These are phyloP conservation scores for Callopanchax toddi DNA, from an alignment of 2,113 vertebrate species.

Conservation along the genomic window DNA sequence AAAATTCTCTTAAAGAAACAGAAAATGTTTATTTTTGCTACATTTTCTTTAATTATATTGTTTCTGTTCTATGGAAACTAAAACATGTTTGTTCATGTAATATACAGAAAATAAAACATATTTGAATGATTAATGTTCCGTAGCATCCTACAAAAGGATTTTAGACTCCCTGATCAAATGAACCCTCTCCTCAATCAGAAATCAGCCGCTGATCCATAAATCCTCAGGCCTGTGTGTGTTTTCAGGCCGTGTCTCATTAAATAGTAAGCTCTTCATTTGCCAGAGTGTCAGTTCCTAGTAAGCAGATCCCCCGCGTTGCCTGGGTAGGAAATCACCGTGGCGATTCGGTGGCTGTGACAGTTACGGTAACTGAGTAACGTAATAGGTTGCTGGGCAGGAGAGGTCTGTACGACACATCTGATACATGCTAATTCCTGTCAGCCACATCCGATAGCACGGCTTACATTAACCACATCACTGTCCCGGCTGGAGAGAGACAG, in stretches of 20 bases:
- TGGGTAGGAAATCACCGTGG: conserved; percentile 66
- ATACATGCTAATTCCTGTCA: conserved; percentile 80
- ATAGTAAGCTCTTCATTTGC: conserved; percentile 74
- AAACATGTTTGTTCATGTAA: too few relatives aligned
- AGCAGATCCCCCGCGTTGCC: conserved; percentile 66
- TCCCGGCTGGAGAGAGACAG: conserved; percentile 30
- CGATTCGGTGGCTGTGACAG: conserved; percentile 62
- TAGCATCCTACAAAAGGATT: neutral
- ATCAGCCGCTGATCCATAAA: conserved; percentile 60
- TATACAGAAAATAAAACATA: neutral
- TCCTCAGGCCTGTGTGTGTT: conserved; percentile 34
- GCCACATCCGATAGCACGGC: conserved; percentile 70
- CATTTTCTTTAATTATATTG: too few relatives aligned
- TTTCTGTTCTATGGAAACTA: too few relatives aligned
- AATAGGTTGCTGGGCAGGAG: conserved; percentile 67
- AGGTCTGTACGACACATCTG: conserved; percentile 77
- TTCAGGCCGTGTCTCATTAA: conserved; percentile 71
- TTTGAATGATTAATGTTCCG: neutral
- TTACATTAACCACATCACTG: conserved; percentile 51
- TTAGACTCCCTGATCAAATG: too few relatives aligned
- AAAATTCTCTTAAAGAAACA: too few relatives aligned
- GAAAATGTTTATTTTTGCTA: too few relatives aligned
- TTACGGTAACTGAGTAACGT: conserved; percentile 78
- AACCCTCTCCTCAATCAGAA: conserved; percentile 32
- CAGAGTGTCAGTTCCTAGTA: conserved; percentile 74